Base-by-base conservation (phyloP, 2,113 vertebrate species). In the Micromys minutus region DNA sequence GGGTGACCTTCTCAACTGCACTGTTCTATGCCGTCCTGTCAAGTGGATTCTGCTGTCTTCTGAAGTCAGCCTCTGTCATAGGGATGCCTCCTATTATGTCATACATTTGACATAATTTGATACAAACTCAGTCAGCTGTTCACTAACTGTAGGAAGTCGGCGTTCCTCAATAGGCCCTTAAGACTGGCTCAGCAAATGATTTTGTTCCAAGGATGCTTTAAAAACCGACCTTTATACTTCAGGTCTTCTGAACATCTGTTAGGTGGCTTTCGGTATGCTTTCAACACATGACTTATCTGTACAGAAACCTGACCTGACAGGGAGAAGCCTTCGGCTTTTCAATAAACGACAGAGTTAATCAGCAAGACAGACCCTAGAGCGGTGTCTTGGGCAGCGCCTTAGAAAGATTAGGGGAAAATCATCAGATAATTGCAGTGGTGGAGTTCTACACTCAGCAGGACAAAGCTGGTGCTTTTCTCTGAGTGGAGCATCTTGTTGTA, bases 241-340 rank as follows among this genome's bases (percentile, higher is more conserved):
- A 61, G 29, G 29, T 17, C 95, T 93, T 76, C 36, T 93, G 55
- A 94, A 74, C 71, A 95, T 96, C 92, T 97, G 88, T 95, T 96
- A 94, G 47, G 80, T 92, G 94, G 55, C 93, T 55, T 81, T 86
- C 89, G 21, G 87, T 87, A 72, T 0, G 0, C 93, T 97, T 92
- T 3, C 7, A 87, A 92, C 80, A 97, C 93, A 91, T 96, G 94
- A 97, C 95, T 93, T 91, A 91, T 93, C 92, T 93, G 67, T 89
- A 36, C 0, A 94, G 95, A 98, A 96, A 98, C 94, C 71, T 89
- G 90, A 95, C 84, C 65, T 97, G 97, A 98, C 86, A 98, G 96
- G 95, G 96, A 88, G 97, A 96, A 96, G 96, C 97, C 95, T 90
- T 74, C 0, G 34, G 97, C 93, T 83, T 93, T 97, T 87, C 89